A percentile compares a stretch with the other conserved stretches of the same genome.
phyloP scores from a whole-genome alignment of 2,888 invertebrate species.

The Callinectes sapidus region DNA sequence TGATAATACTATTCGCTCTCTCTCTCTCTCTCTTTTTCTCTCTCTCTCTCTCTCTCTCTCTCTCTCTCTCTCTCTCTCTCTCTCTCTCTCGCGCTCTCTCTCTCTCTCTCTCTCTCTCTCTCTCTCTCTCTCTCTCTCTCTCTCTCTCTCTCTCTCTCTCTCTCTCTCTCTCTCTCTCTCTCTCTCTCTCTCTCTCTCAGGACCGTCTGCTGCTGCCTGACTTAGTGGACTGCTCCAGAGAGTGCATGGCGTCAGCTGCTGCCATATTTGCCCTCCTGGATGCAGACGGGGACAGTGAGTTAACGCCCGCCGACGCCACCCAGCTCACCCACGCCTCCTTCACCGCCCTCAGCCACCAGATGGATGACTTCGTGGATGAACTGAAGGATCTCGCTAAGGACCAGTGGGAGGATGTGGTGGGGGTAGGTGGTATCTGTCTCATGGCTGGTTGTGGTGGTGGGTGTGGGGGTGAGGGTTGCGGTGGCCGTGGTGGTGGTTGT shows the following conservation, averaged over 20 bases:
- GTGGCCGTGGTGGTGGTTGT: too few species aligned
- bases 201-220: constrained; percentile 50
- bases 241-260: constrained; percentile 38
- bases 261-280: constrained; percentile 52
- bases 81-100: background rate
- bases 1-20: background rate
- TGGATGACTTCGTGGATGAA: constrained; percentile 61
- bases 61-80: background rate
- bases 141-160: background rate
- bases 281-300: constrained; percentile 36
- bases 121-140: background rate
- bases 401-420: constrained; percentile 41
- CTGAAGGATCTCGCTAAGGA: constrained; percentile 49
- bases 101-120: background rate
- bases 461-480: too few species aligned
- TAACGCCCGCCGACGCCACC: constrained; percentile 48
- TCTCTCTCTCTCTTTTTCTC: background rate
- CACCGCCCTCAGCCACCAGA: constrained; percentile 39
- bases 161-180: constrained; percentile 6
- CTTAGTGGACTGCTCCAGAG: constrained; percentile 55
- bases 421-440: constrained; percentile 43
- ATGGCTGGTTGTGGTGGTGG: background rate
- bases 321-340: constrained; percentile 46
- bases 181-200: constrained; percentile 15
- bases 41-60: background rate